A percentile compares a stretch with the other conserved stretches of the same genome.
These are phyloP conservation scores for Colius striatus DNA, from an alignment of 2,113 vertebrate genomes.

Conservation along the genomic window DNA sequence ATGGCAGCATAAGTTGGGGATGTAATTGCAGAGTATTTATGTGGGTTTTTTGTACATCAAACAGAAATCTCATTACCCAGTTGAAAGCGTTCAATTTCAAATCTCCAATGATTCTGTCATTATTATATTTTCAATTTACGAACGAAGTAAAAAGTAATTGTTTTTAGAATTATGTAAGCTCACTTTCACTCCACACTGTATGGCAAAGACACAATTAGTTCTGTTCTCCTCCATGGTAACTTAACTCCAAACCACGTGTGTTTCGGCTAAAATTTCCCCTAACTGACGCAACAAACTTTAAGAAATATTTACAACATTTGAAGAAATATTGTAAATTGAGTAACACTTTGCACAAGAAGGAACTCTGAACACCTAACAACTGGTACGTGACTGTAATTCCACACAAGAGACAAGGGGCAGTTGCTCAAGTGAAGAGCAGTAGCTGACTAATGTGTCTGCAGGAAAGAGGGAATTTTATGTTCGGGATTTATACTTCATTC, in stretches of 20 bases:
- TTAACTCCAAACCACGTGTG: neutral
- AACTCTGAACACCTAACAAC: neutral
- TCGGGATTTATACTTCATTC: neutral
- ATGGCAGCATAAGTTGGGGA: neutral
- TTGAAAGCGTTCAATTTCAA: neutral
- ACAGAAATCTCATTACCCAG: neutral
- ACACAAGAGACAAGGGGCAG: neutral
- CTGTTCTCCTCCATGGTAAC: neutral
- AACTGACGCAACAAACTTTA: neutral
- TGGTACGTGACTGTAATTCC: neutral
- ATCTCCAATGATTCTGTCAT: neutral
- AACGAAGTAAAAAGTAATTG: neutral
- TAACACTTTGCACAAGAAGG: neutral
- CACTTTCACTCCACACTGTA: neutral
- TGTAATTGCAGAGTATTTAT: neutral
- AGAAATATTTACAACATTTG: neutral
- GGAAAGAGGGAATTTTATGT: neutral
- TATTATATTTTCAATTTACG: neutral
- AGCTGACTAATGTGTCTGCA: neutral
- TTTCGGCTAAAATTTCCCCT: neutral
- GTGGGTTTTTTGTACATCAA: neutral
- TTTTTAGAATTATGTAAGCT: neutral
- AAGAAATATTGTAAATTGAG: neutral
- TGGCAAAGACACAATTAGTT: neutral
- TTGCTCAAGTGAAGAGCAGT: neutral